Evolutionary conservation across 1,140 invertebrate genomes (phyloP), one percentile per base, ranked within the genome.

Genomic region (Panagrolaimus sp.): DNA sequence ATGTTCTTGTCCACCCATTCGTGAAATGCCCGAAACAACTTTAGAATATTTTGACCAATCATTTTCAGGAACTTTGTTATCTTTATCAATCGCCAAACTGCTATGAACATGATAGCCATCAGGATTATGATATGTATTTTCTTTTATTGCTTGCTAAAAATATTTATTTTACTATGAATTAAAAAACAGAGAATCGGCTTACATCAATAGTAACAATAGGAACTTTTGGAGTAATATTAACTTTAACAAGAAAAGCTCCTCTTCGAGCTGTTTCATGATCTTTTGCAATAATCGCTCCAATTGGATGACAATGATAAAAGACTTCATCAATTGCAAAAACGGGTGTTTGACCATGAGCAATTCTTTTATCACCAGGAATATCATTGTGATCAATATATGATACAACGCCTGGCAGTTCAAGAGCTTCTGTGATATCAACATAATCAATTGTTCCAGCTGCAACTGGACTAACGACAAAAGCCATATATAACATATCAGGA

Each of bases 1-100:
- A 84, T 98, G 94, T 84, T 96, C 93, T 84, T 97, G 94, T 0
- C 92, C 92, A 48, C 92, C 92, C 75, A 90, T 89, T 72, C 89
- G 87, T 48, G 91, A 86, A 80, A 89, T 93, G 87, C 0, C 92
- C 92, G 75, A 87, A 11, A 82, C 70, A 9, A 67, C 62, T 45
- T 63, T 44, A 5, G 68, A 71, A 43, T 74, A 84, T 86, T 72
- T 72, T 1, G 48, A 51, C 80, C 80, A 81, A 47, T 81, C 78
- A 44, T 27, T 67, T 20, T 63, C 44, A 20, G 64, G 11, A 11
- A 53, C 46, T 43, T 48, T 14, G 23, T 72, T 67, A 38, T 65
- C 72, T 14, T 78, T 47, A 84, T 96, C 93, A 68, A 88, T 84
- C 9, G 57, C 62, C 11, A 76, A 62, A 11, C 73, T 72, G 51